These are phyloP conservation scores for Drosophila kikkawai DNA, from an alignment of 1,140 invertebrate species.

Conservation along the genomic window DNA sequence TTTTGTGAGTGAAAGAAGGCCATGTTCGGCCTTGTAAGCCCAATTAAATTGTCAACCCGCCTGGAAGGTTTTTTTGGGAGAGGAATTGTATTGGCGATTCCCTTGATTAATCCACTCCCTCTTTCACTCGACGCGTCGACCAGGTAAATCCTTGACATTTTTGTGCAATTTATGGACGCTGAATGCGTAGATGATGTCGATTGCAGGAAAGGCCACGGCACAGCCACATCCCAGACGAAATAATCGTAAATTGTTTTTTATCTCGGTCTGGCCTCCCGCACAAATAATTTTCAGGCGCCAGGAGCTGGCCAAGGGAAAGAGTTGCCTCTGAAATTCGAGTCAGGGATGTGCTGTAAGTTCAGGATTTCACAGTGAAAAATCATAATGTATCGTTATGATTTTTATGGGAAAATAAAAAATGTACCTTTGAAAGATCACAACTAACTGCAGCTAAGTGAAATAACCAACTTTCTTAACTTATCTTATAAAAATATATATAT, in stretches of 20 bases:
- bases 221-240: conserved; percentile 52
- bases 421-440: neutral
- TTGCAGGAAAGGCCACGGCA: conserved; percentile 42
- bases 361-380: neutral
- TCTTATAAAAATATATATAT: neutral
- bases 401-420: neutral
- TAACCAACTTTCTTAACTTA: neutral
- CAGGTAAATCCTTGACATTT: conserved; percentile 74
- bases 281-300: conserved; percentile 34
- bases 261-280: conserved; percentile 34
- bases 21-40: conserved; percentile 32
- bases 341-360: neutral
- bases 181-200: conserved; percentile 55
- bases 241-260: conserved; percentile 76
- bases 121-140: conserved; percentile 46
- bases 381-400: no score
- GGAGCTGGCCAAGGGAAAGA: conserved; percentile 5
- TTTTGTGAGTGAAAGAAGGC: conserved; percentile 29
- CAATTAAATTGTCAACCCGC: conserved; percentile 75
- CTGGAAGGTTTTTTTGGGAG: conserved; percentile 6
- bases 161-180: conserved; percentile 61
- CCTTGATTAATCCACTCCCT: conserved; percentile 52
- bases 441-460: neutral
- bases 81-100: conserved; percentile 45
- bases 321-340: neutral